Percentiles rank a stretch among this genome's conserved stretches.
phyloP scores from a whole-genome alignment of 2,888 invertebrate genomes.

The Chouioia cunea region DNA sequence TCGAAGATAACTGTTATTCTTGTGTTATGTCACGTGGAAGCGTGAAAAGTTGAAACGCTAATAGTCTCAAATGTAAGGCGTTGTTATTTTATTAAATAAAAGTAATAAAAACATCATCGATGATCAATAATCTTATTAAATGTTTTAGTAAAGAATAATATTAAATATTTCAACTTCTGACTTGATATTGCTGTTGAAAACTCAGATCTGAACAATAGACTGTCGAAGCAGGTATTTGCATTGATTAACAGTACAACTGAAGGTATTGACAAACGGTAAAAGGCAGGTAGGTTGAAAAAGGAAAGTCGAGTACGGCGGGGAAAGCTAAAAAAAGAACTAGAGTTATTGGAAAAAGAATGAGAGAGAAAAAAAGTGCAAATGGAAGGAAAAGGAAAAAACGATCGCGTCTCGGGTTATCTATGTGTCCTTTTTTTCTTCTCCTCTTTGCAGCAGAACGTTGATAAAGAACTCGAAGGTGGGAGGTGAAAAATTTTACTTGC shows the following conservation, averaged over 20 bases:
- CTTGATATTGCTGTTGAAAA: no score
- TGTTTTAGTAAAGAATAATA: no score
- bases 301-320: slow-evolving; percentile 9
- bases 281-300: not conserved
- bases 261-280: slow-evolving; percentile 14
- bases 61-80: no score
- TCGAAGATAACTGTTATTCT: no score
- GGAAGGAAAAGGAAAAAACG: not conserved
- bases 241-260: slow-evolving; percentile 30
- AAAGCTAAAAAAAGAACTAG: not conserved
- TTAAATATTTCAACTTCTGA: no score
- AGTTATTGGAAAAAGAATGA: not conserved
- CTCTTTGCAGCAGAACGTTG: no score
- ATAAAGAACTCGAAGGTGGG: not conserved
- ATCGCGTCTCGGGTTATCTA: not conserved
- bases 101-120: no score
- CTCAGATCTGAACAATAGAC: no score
- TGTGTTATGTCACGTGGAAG: no score
- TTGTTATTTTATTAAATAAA: no score
- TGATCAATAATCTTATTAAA: no score
- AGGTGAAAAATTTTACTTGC: slow-evolving; percentile 30
- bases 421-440: not conserved
- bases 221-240: slow-evolving; percentile 16
- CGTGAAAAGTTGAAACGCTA: no score
- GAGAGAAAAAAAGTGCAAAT: slow-evolving; percentile 2